A percentile compares a stretch with the other conserved stretches of the same genome.
phyloP scores from a whole-genome alignment of 2,888 invertebrate species.

The Agrenia bidenticulata region DNA sequence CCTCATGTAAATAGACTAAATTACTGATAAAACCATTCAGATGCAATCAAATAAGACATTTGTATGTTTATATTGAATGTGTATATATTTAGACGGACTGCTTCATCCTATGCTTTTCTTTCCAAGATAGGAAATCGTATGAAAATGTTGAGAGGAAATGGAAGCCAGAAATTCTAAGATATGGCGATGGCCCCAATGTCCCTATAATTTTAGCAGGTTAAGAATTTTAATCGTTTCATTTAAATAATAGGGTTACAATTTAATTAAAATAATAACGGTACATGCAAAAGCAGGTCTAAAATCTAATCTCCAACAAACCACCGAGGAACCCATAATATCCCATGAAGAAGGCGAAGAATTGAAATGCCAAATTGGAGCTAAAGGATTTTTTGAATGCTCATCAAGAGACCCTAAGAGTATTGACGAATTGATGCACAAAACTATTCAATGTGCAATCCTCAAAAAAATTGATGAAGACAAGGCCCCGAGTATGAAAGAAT shows the following conservation, averaged over 20 bases:
- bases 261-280: not conserved
- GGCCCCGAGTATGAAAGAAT: constrained; percentile 23
- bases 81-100: constrained; percentile 74
- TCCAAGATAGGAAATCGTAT: constrained; percentile 74
- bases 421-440: constrained; percentile 73
- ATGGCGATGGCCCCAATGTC: constrained; percentile 71
- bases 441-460: constrained; percentile 58
- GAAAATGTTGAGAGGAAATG: constrained; percentile 81
- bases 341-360: constrained; percentile 69
- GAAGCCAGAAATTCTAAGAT: constrained; percentile 81
- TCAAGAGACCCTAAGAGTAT: constrained; percentile 74
- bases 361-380: constrained; percentile 68
- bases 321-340: not conserved
- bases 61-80: too few species aligned
- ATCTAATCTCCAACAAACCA: constrained; percentile 1
- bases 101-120: constrained; percentile 81
- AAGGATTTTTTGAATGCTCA: constrained; percentile 78
- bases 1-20: constrained; percentile 37
- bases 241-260: not conserved
- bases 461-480: constrained; percentile 30
- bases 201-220: constrained; percentile 81
- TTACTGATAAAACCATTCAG: too few species aligned
- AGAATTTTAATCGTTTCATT: not conserved
- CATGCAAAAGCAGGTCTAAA: not conserved
- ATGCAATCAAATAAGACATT: too few species aligned